Percentiles rank a stretch among this genome's conserved stretches.
phyloP scores from a whole-genome alignment of 2,888 invertebrate genomes.

The Tenthredo mesomela region DNA sequence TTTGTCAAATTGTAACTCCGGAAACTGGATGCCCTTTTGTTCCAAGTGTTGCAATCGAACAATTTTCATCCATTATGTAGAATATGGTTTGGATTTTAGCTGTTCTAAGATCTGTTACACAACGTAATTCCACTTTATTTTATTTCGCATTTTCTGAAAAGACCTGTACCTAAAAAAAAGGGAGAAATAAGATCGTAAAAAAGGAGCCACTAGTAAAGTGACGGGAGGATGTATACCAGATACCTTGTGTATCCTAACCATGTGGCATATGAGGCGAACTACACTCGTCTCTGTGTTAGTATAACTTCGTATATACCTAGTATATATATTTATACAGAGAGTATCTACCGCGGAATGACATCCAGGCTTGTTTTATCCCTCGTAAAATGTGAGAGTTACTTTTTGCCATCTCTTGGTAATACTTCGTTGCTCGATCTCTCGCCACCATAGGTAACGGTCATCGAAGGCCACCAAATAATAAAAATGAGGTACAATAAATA shows the following conservation, averaged over 20 bases:
- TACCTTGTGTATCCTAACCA: neutral
- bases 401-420: constrained; percentile 42
- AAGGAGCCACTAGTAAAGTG: neutral
- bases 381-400: constrained; percentile 64
- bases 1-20: neutral
- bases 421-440: constrained; percentile 11
- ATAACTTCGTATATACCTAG: neutral
- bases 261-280: neutral
- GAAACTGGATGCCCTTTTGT: neutral
- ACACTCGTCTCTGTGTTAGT: neutral
- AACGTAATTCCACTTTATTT: too few species aligned
- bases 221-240: neutral
- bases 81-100: too few species aligned
- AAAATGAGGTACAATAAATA: constrained; percentile 37
- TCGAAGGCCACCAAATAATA: constrained; percentile 50
- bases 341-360: constrained; percentile 57
- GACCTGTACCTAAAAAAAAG: neutral
- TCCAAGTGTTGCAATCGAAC: neutral
- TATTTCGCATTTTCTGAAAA: too few species aligned
- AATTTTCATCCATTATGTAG: too few species aligned
- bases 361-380: constrained; percentile 63
- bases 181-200: neutral
- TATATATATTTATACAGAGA: constrained; percentile 33
- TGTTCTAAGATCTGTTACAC: too few species aligned
- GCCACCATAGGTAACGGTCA: constrained; percentile 49